Percentiles rank a stretch among this genome's conserved stretches.
These are phyloP conservation scores for Apodemus sylvaticus DNA, from an alignment of 2,113 vertebrate genomes.

Conservation along the genomic window DNA sequence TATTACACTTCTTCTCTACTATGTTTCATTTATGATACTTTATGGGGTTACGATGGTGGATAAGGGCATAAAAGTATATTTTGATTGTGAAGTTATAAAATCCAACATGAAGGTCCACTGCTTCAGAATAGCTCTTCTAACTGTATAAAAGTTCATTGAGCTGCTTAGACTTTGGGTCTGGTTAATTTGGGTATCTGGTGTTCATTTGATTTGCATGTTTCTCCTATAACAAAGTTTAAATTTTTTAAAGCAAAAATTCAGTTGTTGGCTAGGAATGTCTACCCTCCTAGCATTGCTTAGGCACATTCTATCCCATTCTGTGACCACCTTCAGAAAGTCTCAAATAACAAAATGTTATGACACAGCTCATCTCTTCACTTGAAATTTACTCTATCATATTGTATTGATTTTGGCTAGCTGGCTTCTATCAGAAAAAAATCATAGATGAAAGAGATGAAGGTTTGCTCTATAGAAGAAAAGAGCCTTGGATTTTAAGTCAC, in stretches of 20 bases:
- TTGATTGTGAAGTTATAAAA: not conserved
- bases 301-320: not conserved
- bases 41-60: not conserved
- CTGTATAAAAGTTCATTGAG: not conserved
- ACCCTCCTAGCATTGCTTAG: not conserved
- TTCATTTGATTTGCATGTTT: not conserved
- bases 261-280: not conserved
- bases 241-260: not conserved
- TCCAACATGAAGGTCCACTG: no score
- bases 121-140: not conserved
- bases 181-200: not conserved
- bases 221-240: not conserved
- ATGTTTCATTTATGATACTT: not conserved
- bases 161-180: not conserved
- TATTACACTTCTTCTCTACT: not conserved
- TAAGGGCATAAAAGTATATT: not conserved
- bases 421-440: not conserved
- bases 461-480: not conserved
- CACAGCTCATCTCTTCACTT: not conserved
- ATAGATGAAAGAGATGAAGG: not conserved
- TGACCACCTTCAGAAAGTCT: not conserved
- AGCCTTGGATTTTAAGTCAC: not conserved
- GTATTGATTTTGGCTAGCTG: not conserved
- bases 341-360: not conserved
- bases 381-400: not conserved